A percentile compares a stretch with the other conserved stretches of the same genome.
Evolutionary conservation across 2,113 vertebrate genomes (phyloP).

Genomic region (Nannospalax galili): DNA sequence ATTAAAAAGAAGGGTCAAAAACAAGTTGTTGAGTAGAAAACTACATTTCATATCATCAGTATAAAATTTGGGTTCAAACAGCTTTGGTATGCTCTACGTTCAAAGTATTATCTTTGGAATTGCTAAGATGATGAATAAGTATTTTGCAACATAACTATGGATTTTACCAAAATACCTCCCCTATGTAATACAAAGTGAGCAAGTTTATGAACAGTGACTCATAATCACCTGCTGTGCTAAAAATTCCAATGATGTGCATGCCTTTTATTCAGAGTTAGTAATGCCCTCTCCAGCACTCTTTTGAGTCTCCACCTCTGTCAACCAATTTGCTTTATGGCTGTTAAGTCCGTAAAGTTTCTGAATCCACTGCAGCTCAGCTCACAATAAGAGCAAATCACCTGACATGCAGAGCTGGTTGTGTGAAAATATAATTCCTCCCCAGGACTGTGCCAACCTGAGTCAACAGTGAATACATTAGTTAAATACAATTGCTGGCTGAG

Average conservation of each 20-base stretch:
- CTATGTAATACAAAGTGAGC: slow-evolving; percentile 75
- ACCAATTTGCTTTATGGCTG: slow-evolving; percentile 57
- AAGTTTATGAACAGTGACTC: slow-evolving; percentile 76
- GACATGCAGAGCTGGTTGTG: slow-evolving; percentile 50
- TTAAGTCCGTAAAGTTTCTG: slow-evolving; percentile 76
- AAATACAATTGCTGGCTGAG: slow-evolving; percentile 8
- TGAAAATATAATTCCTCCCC: neutral
- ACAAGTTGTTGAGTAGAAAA: slow-evolving; percentile 28
- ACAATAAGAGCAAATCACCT: slow-evolving; percentile 73
- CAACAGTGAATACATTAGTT: slow-evolving; percentile 46
- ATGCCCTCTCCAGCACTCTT: slow-evolving; percentile 69
- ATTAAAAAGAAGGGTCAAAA: neutral
- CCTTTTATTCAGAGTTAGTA: slow-evolving; percentile 69
- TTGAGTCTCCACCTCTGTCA: slow-evolving; percentile 77
- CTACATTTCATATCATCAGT: neutral
- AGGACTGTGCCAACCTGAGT: slow-evolving; percentile 31
- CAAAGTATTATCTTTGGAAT: slow-evolving; percentile 6
- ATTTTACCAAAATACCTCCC: slow-evolving; percentile 61
- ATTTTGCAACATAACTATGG: slow-evolving; percentile 48
- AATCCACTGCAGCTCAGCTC: slow-evolving; percentile 66
- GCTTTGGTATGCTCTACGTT: neutral
- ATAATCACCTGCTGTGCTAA: slow-evolving; percentile 56
- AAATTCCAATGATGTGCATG: slow-evolving; percentile 62
- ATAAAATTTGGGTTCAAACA: slow-evolving; percentile 49
- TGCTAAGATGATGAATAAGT: slow-evolving; percentile 55